These are phyloP conservation scores for Zaprionus capensis DNA, from an alignment of 1,140 invertebrate genomes.

Conservation along the genomic window DNA sequence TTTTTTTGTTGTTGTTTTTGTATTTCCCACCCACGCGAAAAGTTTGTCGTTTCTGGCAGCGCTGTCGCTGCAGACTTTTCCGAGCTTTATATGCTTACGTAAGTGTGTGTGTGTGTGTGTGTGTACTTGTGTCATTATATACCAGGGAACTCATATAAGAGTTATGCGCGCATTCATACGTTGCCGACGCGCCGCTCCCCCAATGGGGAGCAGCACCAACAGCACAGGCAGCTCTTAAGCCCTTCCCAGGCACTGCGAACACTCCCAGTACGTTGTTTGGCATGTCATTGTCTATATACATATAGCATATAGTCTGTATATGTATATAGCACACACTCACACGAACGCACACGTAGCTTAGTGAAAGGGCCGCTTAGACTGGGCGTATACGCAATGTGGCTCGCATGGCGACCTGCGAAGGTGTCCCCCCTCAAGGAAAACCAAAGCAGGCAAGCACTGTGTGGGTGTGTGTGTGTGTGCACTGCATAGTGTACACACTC, in stretches of 20 bases:
- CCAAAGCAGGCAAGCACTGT: background rate
- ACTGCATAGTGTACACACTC: background rate
- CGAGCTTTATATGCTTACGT: slow-evolving; percentile 40
- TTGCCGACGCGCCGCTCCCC: slow-evolving; percentile 39
- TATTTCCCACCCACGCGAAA: slow-evolving; percentile 65
- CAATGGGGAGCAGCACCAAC: slow-evolving; percentile 43
- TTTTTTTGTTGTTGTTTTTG: slow-evolving; percentile 44
- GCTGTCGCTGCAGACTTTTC: slow-evolving; percentile 47
- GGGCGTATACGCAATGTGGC: slow-evolving; percentile 54
- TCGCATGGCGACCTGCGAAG: background rate
- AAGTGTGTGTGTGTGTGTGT: slow-evolving; percentile 16
- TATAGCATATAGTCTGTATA: slow-evolving; percentile 1
- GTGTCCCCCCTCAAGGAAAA: background rate
- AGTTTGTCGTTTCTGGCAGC: slow-evolving; percentile 62
- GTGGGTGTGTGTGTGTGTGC: slow-evolving; percentile 1
- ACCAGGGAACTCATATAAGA: slow-evolving; percentile 61
- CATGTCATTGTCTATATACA: slow-evolving; percentile 36
- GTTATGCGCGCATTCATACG: slow-evolving; percentile 69
- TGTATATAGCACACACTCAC: background rate
- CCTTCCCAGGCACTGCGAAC: slow-evolving; percentile 42
- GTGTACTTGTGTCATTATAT: slow-evolving; percentile 51
- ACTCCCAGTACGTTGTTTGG: slow-evolving; percentile 42
- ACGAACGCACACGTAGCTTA: slow-evolving; percentile 26
- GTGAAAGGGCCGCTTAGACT: slow-evolving; percentile 29
- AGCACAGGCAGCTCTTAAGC: slow-evolving; percentile 21